A percentile compares a stretch with the other conserved stretches of the same genome.
Evolutionary conservation across 1,140 invertebrate species (phyloP).

Genomic region (Belonocnema kinseyi): DNA sequence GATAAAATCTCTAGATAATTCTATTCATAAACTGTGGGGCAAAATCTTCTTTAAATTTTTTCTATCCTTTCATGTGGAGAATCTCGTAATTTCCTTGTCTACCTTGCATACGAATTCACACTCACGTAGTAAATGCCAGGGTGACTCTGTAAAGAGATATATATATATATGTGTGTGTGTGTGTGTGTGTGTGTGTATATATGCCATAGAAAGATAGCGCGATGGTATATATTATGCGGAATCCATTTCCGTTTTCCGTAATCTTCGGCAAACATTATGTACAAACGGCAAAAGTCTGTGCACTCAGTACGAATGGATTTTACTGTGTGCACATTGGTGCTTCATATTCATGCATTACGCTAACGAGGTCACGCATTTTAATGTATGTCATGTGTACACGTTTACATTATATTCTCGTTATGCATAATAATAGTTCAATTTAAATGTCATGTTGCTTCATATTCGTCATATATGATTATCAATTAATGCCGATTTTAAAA

Average conservation of each 20-base stretch:
- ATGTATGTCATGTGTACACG: constrained; percentile 11
- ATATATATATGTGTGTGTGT: too few species aligned
- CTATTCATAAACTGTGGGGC: too few species aligned
- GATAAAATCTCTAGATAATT: too few species aligned
- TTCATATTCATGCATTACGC: constrained; percentile 19
- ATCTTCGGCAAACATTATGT: neutral
- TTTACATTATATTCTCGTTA: neutral
- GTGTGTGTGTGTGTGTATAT: too few species aligned
- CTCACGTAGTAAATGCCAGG: too few species aligned
- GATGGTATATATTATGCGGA: neutral
- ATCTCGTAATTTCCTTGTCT: too few species aligned
- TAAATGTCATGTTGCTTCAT: neutral
- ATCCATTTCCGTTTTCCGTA: constrained; percentile 9
- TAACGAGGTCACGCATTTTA: constrained; percentile 21
- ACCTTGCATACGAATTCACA: too few species aligned
- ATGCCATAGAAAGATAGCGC: neutral
- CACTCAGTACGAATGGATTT: neutral
- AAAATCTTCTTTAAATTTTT: too few species aligned
- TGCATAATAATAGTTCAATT: constrained; percentile 24
- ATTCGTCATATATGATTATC: neutral
- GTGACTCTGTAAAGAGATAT: too few species aligned
- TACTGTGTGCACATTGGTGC: neutral
- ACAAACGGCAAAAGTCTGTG: constrained; percentile 2
- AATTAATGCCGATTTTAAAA: constrained; percentile 25
- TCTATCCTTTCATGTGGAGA: too few species aligned